Percentiles rank a stretch among this genome's conserved stretches.
Conservation (phyloP, 2,113 vertebrate genomes). For the Geococcyx californianus region DNA sequence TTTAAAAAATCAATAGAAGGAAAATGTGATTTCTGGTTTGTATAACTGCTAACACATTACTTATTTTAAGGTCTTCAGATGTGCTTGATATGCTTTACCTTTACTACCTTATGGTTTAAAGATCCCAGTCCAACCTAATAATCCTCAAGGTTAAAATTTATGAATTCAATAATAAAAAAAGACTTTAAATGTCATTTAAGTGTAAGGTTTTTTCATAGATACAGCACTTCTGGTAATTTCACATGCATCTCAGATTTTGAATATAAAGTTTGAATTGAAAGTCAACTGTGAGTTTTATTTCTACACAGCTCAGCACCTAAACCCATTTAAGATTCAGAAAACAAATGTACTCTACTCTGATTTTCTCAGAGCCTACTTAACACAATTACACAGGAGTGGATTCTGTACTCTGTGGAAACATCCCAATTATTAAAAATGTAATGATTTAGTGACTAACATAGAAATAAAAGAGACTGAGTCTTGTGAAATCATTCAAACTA, state of each 20-base stretch:
- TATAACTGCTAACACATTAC: neutral
- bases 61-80: neutral
- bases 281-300: neutral
- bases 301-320: neutral
- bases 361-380: neutral
- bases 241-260: neutral
- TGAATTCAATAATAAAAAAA: neutral
- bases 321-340: neutral
- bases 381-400: neutral
- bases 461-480: neutral
- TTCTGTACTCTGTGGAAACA: neutral
- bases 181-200: neutral
- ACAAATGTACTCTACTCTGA: neutral
- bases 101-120: neutral
- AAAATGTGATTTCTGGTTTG: neutral
- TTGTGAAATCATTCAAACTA: neutral
- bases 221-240: slow-evolving; percentile 4
- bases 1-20: neutral
- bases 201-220: neutral
- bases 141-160: slow-evolving; percentile 5
- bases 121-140: neutral
- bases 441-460: neutral
- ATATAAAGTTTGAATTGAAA: neutral
- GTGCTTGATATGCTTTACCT: neutral
- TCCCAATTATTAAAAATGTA: neutral